Evolutionary conservation across 2,888 invertebrate genomes (phyloP).

Genomic region (Caenorhabditis sp.): DNA sequence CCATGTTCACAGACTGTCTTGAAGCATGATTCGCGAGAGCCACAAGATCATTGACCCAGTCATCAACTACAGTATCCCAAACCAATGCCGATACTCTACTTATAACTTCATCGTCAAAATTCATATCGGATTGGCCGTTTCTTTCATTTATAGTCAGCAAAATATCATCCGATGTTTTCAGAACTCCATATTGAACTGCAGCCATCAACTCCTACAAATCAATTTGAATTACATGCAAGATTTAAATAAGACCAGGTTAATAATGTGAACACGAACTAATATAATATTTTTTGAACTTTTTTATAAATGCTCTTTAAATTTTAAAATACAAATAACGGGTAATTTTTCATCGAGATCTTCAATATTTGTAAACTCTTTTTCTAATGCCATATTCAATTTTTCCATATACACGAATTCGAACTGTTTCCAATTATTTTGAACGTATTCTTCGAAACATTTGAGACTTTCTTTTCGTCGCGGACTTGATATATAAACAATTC

Average conservation of each 20-base stretch:
- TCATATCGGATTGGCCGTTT: constrained; percentile 24
- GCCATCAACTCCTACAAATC: constrained; percentile 41
- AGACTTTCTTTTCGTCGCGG: constrained; percentile 49
- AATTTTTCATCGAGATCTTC: constrained; percentile 24
- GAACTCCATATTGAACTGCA: constrained; percentile 33
- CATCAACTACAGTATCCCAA: constrained; percentile 37
- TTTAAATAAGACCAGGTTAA: too few species aligned
- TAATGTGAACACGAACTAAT: background rate
- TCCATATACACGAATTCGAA: constrained; percentile 1
- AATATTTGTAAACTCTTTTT: constrained; percentile 9
- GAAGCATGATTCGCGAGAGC: constrained; percentile 44
- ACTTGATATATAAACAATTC: constrained; percentile 31
- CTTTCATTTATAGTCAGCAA: constrained; percentile 14
- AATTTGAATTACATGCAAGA: background rate
- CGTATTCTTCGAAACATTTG: constrained; percentile 30
- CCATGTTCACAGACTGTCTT: constrained; percentile 29
- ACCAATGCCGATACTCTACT: constrained; percentile 29
- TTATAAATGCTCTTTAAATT: background rate
- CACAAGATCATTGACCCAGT: constrained; percentile 41
- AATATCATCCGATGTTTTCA: constrained; percentile 42
- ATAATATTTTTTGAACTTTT: background rate
- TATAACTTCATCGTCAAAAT: constrained; percentile 29
- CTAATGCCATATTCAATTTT: constrained; percentile 7
- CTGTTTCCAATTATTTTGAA: constrained; percentile 13
- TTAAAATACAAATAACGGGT: constrained; percentile 15